Base-by-base conservation (phyloP, 2,888 invertebrate genomes). In the Drosophila histrio region DNA sequence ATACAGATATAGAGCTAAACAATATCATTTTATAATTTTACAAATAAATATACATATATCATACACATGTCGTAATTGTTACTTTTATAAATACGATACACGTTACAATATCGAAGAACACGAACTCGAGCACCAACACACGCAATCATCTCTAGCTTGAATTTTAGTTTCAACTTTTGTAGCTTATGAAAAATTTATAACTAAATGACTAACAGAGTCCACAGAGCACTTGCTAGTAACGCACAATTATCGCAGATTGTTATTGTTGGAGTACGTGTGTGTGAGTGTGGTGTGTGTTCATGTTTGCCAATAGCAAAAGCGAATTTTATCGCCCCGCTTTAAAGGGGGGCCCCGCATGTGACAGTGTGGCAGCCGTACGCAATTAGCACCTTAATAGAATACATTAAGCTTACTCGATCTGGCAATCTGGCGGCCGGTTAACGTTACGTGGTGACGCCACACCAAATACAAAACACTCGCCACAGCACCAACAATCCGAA, bases 371-470 rank as follows among this genome's bases (percentile, higher is more conserved):
- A 70, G 61, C 64, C 65, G 68, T 74, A 47, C 39, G 57, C 87
- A 84, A 84, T 84, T 86, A 84, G 80, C 83, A 84, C 83, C 80
- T 86, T 79, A 84, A 88, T 87, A 84, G 80, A 81, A 87, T 84
- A 84, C 71, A 80, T 86, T 86, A 87, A 53, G 77, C 43, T 44
- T 49, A 68, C 58, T 53, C 47, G 43, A 60, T 53, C 41, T n/a
- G 62, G 47, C 66, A 72, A 77, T 62, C 72, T 59, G 59, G 57
- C 41, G 63, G 68, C 62, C 67, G 67, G 59, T 62, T 70, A 61
- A 19, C 41, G 52, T 73, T 65, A 64, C 52, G 63, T 56, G 80
- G 59, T 82, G 85, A 82, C 84, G 84, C 81, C 81, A 78, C 77
- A 57, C 19, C 44, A 46, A 11, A 43, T 7, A 50, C 28, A 62